A percentile compares a stretch with the other conserved stretches of the same genome.
phyloP scores from a whole-genome alignment of 2,797 vertebrate genomes.

The Thripadectes ignobilis region DNA sequence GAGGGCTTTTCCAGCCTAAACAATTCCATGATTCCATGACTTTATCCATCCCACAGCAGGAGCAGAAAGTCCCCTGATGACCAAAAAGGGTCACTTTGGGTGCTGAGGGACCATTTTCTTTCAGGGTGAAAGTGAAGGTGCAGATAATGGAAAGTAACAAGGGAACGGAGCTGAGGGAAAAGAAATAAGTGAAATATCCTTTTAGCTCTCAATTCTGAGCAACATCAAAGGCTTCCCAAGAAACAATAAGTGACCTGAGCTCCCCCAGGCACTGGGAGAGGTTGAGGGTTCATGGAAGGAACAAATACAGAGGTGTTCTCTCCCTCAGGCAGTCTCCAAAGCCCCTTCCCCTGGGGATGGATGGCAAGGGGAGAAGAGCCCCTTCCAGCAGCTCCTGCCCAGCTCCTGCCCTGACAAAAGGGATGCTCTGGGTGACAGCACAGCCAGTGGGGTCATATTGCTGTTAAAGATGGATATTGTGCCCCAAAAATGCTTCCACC shows the following conservation, averaged over 20 bases:
- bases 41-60: not conserved
- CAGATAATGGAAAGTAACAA: not conserved
- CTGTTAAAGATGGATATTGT: not conserved
- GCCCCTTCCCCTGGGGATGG: not conserved
- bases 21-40: not conserved
- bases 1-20: not conserved
- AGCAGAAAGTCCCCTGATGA: not conserved
- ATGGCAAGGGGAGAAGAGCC: not conserved
- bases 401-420: not conserved
- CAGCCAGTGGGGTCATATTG: not conserved
- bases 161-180: not conserved
- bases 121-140: not conserved
- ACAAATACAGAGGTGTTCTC: not conserved
- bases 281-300: not conserved
- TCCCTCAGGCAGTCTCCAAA: not conserved
- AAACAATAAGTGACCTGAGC: not conserved
- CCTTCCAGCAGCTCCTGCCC: not conserved
- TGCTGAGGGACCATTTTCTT: not conserved
- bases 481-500: not conserved
- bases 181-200: not conserved
- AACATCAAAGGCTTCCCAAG: not conserved
- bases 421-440: not conserved
- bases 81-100: not conserved
- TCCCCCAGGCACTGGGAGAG: not conserved
- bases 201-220: not conserved